Conservation (phyloP, 2,113 vertebrate genomes). For the Tapirus terrestris region DNA sequence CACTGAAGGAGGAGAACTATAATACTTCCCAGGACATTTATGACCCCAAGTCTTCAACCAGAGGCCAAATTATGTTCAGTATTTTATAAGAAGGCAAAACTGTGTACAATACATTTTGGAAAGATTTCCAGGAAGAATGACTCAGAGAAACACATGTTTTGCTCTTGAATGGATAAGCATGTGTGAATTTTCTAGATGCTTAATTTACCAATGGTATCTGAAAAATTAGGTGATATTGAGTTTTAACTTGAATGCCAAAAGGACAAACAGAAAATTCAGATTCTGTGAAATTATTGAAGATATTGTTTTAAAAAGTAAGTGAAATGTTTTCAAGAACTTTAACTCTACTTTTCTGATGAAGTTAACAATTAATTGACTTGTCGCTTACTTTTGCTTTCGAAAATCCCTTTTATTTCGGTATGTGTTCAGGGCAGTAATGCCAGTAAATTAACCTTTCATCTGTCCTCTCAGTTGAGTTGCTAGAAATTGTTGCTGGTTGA, state of each 20-base stretch:
- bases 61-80: slow-evolving; percentile 20
- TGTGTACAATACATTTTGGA: neutral
- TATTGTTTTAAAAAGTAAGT: neutral
- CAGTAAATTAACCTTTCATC: neutral
- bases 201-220: slow-evolving; percentile 25
- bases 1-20: slow-evolving; percentile 3
- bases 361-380: slow-evolving; percentile 75
- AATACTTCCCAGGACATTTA: slow-evolving; percentile 35
- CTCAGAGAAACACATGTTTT: neutral
- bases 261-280: slow-evolving; percentile 10
- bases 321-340: slow-evolving; percentile 22
- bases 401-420: neutral
- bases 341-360: slow-evolving; percentile 63
- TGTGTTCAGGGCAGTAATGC: neutral
- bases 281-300: neutral
- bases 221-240: neutral
- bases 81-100: slow-evolving; percentile 28
- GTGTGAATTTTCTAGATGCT: neutral
- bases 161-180: slow-evolving; percentile 32
- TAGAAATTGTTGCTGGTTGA: neutral
- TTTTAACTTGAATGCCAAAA: slow-evolving; percentile 9
- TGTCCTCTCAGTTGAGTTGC: neutral
- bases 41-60: neutral
- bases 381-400: slow-evolving; percentile 55
- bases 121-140: slow-evolving; percentile 40